Conservation (phyloP, 2,888 invertebrate genomes). For the Portevinia maculata region DNA sequence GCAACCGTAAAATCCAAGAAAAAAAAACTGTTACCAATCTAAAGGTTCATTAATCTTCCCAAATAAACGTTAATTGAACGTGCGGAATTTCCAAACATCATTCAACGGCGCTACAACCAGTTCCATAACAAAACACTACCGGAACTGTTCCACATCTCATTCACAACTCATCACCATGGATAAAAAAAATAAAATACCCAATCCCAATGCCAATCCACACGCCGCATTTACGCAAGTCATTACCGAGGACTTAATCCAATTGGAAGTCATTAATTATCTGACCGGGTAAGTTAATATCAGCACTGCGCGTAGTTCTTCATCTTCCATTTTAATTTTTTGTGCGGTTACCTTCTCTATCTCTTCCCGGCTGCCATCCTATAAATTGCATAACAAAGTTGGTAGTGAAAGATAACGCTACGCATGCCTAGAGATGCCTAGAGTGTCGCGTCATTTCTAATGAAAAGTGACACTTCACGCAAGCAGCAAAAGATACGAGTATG, state of each 20-base stretch:
- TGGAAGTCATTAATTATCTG: slow-evolving; percentile 70
- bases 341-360: background rate
- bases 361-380: slow-evolving; percentile 25
- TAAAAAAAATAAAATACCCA: slow-evolving; percentile 29
- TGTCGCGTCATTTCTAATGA: slow-evolving; percentile 73
- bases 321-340: slow-evolving; percentile 5
- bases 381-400: slow-evolving; percentile 48
- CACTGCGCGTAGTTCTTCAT: slow-evolving; percentile 34
- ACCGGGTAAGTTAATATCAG: slow-evolving; percentile 52
- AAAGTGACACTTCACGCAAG: slow-evolving; percentile 74
- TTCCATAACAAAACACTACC: slow-evolving; percentile 44
- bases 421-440: slow-evolving; percentile 47
- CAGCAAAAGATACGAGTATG: slow-evolving; percentile 54
- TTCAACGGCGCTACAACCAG: slow-evolving; percentile 58
- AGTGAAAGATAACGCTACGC: slow-evolving; percentile 57
- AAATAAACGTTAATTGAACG: too few relatives aligned
- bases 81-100: slow-evolving; percentile 8
- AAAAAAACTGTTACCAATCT: too few relatives aligned
- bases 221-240: slow-evolving; percentile 72
- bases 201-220: slow-evolving; percentile 16
- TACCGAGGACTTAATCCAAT: slow-evolving; percentile 72
- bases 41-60: too few relatives aligned
- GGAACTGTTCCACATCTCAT: slow-evolving; percentile 71
- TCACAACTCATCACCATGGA: slow-evolving; percentile 62
- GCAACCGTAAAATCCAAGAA: too few relatives aligned